Evolutionary conservation across 2,797 vertebrate species (phyloP), one percentile per base, ranked within the genome.

Genomic region (Oophaga sylvatica): DNA sequence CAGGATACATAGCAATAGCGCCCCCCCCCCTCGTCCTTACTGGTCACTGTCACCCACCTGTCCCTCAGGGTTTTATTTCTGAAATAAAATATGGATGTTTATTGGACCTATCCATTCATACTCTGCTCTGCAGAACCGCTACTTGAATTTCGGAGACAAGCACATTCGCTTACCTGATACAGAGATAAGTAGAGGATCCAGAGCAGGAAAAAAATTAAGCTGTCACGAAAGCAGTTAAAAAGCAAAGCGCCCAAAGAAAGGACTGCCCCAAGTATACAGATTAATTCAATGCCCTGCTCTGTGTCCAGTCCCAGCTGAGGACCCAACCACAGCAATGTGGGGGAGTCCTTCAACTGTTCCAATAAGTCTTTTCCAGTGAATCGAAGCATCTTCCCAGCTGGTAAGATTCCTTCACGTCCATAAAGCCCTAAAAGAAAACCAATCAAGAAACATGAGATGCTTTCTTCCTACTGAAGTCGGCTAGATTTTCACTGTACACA

Each of bases 321-420:
- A 0, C 96, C 93, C 0, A 98, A 92, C 97, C 97, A 99, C 83
- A 99, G 93, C 22, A 99, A 92, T 0, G 96, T 97, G 56, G 98
- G 97, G 0, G 92, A 92, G 83, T 96, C 95, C 90, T 92, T 92
- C 65, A 98, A 90, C 91, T 95, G 97, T 59, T 97, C 96, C 94
- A 92, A 90, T 41, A 96, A 90, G n/a, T 95, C 89, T 89, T 95
- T 97, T 48, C 97, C 97, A 0, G 92, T 94, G 29, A 96, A 94
- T 0, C 96, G 94, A 70, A 98, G 92, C 90, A 94, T 95, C 91
- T 90, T 92, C 3, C 97, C 94, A 0, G 96, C 96, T 0, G 98
- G 97, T 2, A 98, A 90, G 90, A 99, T 92, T 7, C 97, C 97
- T 0, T 97, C 96, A 0, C 96, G 94, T 31, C 97, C 97, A 89